phyloP scores from a whole-genome alignment of 2,113 vertebrate species.

The Ochotona curzoniae region DNA sequence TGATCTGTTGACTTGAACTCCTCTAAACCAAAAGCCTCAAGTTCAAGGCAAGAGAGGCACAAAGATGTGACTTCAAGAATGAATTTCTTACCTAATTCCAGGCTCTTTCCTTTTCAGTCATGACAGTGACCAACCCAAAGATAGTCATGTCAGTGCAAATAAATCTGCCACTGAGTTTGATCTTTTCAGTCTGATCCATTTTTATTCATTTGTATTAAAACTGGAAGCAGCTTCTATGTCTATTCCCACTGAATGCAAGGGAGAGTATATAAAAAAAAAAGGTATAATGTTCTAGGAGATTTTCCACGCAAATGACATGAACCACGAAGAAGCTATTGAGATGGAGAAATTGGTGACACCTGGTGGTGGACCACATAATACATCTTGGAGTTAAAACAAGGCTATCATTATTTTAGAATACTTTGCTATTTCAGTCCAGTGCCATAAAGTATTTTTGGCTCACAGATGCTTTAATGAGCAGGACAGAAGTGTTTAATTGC shows the following conservation, averaged over 20 bases:
- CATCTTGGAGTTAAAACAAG: conserved; percentile 27
- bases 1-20: background rate
- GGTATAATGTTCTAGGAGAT: background rate
- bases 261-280: background rate
- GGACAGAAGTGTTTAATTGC: conserved; percentile 37
- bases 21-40: background rate
- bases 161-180: background rate
- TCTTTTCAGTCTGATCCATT: background rate
- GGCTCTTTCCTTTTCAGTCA: background rate
- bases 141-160: background rate
- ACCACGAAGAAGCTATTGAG: background rate
- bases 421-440: conserved; percentile 13
- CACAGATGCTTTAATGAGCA: conserved; percentile 66
- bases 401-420: conserved; percentile 4
- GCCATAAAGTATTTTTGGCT: conserved; percentile 50
- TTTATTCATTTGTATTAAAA: background rate
- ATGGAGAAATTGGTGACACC: conserved; percentile 84
- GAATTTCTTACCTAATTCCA: background rate
- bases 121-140: background rate
- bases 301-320: conserved; percentile 11
- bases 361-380: conserved; percentile 77
- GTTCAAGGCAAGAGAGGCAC: background rate
- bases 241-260: background rate
- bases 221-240: background rate
- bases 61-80: background rate